phyloP scores from a whole-genome alignment of 92 coral and sea anemone species.

The Anthopleura xanthogrammica region DNA sequence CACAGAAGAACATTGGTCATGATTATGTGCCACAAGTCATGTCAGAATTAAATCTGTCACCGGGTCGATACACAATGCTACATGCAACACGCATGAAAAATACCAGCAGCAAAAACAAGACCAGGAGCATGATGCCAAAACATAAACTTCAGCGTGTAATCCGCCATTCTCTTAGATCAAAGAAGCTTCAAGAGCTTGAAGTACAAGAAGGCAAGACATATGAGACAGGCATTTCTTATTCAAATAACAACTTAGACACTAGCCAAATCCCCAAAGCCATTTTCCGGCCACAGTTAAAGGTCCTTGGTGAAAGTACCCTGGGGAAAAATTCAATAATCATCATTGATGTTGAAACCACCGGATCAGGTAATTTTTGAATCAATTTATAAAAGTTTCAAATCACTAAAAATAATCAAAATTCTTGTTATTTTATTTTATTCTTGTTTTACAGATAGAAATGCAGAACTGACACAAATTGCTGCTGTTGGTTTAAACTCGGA shows the following conservation, averaged over 20 bases:
- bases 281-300: not conserved
- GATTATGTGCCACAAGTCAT: conserved; percentile 32
- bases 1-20: conserved; percentile 51
- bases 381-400: conserved; percentile 1
- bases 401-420: not conserved
- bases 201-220: conserved; percentile 5
- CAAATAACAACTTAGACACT: not conserved
- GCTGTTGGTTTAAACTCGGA: conserved; percentile 1
- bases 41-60: conserved; percentile 9
- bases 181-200: conserved; percentile 12
- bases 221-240: not conserved
- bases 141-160: conserved; percentile 9
- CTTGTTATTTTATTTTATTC: not conserved
- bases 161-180: not conserved
- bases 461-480: conserved; percentile 2
- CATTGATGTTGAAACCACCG: conserved; percentile 8
- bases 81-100: conserved; percentile 2
- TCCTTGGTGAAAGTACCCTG: not conserved
- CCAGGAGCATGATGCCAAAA: conserved; percentile 1
- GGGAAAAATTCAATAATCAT: not conserved
- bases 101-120: conserved; percentile 1
- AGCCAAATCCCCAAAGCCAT: conserved; percentile 1
- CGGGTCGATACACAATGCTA: conserved; percentile 2
- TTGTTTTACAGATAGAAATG: not conserved
- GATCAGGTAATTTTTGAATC: conserved; percentile 3